These are phyloP conservation scores for Acleris laterana DNA, from an alignment of 2,888 invertebrate species.

Conservation along the genomic window DNA sequence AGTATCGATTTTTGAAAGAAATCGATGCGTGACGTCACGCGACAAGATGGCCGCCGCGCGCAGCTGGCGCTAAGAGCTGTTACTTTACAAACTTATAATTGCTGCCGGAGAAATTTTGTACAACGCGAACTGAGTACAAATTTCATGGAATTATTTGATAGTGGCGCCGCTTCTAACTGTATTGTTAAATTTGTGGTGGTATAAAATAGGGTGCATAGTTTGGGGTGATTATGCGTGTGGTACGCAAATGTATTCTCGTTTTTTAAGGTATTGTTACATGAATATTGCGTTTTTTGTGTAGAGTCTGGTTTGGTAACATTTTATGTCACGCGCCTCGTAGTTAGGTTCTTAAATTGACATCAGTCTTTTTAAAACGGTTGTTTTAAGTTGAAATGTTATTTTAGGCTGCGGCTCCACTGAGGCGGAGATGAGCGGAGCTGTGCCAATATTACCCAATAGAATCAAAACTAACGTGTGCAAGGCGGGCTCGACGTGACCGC, in stretches of 20 bases:
- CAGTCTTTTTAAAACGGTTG: too few relatives aligned
- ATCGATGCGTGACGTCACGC: constrained; percentile 79
- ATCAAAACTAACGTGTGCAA: too few relatives aligned
- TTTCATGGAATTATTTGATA: constrained; percentile 6
- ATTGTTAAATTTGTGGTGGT: constrained; percentile 48
- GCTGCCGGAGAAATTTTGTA: constrained; percentile 14
- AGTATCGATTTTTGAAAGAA: constrained; percentile 65
- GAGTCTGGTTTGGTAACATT: constrained; percentile 12
- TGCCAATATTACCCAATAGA: too few relatives aligned
- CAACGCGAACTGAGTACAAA: constrained; percentile 44
- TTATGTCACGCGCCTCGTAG: neutral
- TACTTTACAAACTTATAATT: constrained; percentile 2
- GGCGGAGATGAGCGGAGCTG: too few relatives aligned
- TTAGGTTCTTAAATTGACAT: too few relatives aligned
- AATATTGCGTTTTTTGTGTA: constrained; percentile 16
- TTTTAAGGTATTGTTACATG: constrained; percentile 23
- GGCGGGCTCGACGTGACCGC: too few relatives aligned
- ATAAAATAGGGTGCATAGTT: constrained; percentile 61
- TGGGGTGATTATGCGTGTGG: constrained; percentile 55
- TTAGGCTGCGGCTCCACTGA: too few relatives aligned
- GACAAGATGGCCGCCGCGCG: constrained; percentile 62
- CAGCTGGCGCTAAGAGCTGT: constrained; percentile 59
- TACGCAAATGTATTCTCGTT: constrained; percentile 39
- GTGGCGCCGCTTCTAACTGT: neutral
- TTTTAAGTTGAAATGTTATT: too few relatives aligned